These are phyloP conservation scores for Passer domesticus DNA, from an alignment of 2,113 vertebrate genomes.

Conservation along the genomic window DNA sequence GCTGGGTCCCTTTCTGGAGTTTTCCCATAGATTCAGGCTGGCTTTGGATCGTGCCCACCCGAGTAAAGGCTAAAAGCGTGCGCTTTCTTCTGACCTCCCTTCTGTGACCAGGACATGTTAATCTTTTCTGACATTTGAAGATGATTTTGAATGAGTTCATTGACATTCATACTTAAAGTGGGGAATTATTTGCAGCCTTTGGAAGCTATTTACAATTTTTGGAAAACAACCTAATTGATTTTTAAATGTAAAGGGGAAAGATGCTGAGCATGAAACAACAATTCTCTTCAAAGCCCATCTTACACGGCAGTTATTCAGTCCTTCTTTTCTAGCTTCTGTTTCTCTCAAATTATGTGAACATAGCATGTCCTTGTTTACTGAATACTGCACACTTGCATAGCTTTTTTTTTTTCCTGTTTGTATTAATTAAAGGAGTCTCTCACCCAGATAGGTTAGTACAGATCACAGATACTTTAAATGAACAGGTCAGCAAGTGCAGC, in stretches of 20 bases:
- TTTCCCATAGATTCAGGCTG: neutral
- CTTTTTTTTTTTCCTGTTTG: neutral
- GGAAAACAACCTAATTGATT: slow-evolving; percentile 17
- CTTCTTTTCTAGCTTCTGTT: neutral
- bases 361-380: slow-evolving; percentile 32
- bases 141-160: slow-evolving; percentile 53
- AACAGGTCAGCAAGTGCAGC: slow-evolving; percentile 31
- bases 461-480: slow-evolving; percentile 38
- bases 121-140: slow-evolving; percentile 52
- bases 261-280: neutral
- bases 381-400: neutral
- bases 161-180: slow-evolving; percentile 37
- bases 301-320: neutral
- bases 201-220: slow-evolving; percentile 11
- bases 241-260: slow-evolving; percentile 6
- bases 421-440: slow-evolving; percentile 52
- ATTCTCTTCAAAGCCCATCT: slow-evolving; percentile 6
- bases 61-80: neutral
- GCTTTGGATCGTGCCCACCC: neutral
- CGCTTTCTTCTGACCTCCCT: slow-evolving; percentile 21
- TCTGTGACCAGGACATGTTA: slow-evolving; percentile 40
- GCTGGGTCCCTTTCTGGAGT: neutral
- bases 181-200: slow-evolving; percentile 11
- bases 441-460: slow-evolving; percentile 19
- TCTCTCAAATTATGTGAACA: slow-evolving; percentile 33